Evolutionary conservation across 2,113 vertebrate species (phyloP), one percentile per base, ranked within the genome.

Genomic region (Carassius carassius): DNA sequence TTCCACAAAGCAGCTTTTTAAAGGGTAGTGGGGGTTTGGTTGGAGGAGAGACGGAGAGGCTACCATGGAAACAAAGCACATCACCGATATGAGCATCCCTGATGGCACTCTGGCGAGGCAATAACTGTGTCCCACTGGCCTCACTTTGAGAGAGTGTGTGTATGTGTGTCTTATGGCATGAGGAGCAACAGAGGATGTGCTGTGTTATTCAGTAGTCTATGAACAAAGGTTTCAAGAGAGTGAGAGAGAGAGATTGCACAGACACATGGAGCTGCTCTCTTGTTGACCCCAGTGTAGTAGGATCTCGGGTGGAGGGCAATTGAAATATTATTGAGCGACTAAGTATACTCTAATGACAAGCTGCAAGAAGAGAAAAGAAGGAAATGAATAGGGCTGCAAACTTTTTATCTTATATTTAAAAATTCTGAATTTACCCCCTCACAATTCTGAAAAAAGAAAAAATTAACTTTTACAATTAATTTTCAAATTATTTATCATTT

Each of bases 1-100:
- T 81, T 51, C n/a, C 25, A 56, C 23, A 58, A 54, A 77, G 25
- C 51, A 32, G 80, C 25, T 49, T 3, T 35, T 51, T 70, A 13
- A n/a, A 6, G 29, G 75, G 17, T 76, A 32, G 51, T 14, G 47
- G n/a, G 82, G 32, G 72, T 44, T 75, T 65, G 73, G 47, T 65
- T 65, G 73, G 74, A 77, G 83, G 81, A 84, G 67, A 77, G 72
- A 84, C 83, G 73, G 84, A 85, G 63, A 63, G 81, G 88, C 80
- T 89, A 78, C 88, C 88, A 89, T 89, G 88, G 88, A 82, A 89
- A 89, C 88, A 89, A 89, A 89, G 88, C 86, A 84, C 75, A 89
- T 89, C 88, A 87, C 83, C 49, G 81, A 87, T 87, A 89, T 84
- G 86, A 89, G 88, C 88, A 89, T 84, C 88, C 84, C 88, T 86